Percentiles rank a stretch among this genome's conserved stretches.
Evolutionary conservation across 2,797 vertebrate genomes (phyloP).

Genomic region (Varecia variegata): DNA sequence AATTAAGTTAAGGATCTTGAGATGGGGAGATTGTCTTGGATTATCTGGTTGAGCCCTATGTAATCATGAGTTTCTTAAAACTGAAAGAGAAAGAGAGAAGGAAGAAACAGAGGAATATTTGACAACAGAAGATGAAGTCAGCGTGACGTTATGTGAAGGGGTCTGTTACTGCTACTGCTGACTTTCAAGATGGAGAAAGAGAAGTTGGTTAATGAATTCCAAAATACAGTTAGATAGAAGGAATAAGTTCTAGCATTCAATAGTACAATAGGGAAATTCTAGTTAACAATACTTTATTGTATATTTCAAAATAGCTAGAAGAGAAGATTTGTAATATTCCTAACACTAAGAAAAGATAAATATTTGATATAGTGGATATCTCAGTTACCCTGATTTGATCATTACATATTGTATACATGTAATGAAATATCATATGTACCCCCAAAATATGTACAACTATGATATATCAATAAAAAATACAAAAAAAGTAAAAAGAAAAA

Average conservation of each 20-base stretch:
- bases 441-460: background rate
- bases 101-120: background rate
- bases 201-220: background rate
- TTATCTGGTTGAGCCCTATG: background rate
- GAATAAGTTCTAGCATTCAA: background rate
- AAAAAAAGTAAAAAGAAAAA: background rate
- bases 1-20: background rate
- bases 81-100: background rate
- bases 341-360: background rate
- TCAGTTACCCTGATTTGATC: background rate
- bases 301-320: background rate
- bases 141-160: background rate
- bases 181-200: background rate
- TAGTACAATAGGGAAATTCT: background rate
- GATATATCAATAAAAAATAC: background rate
- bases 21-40: background rate
- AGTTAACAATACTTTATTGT: background rate
- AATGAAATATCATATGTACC: background rate
- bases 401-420: background rate
- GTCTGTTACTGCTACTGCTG: background rate
- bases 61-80: background rate
- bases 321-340: background rate
- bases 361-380: background rate
- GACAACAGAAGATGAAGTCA: background rate
- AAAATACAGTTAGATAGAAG: background rate